These are phyloP conservation scores for Caretta caretta DNA, from an alignment of 2,113 vertebrate genomes.

Conservation along the genomic window DNA sequence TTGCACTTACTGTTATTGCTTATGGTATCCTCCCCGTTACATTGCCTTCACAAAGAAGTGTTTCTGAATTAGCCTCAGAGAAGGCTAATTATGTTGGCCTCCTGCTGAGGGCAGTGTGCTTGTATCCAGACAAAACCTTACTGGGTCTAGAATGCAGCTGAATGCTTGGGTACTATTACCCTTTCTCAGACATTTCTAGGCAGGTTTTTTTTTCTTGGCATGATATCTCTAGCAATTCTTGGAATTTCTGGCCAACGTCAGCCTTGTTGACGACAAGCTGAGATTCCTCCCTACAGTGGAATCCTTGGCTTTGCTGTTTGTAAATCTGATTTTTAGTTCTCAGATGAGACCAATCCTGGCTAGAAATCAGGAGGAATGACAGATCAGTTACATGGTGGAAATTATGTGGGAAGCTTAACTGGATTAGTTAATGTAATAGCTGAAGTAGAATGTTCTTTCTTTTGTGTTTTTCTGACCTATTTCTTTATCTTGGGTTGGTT, in stretches of 20 bases:
- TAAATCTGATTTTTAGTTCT: neutral
- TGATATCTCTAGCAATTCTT: neutral
- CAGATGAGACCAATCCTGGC: neutral
- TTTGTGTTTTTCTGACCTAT: conserved; percentile 45
- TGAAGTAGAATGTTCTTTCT: conserved; percentile 21
- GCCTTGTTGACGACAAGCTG: neutral
- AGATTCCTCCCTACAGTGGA: neutral
- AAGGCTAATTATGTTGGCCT: neutral
- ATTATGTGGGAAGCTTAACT: conserved; percentile 46
- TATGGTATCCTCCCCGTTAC: neutral
- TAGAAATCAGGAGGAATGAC: conserved; percentile 31
- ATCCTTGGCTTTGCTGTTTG: neutral
- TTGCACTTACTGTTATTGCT: neutral
- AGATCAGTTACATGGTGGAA: conserved; percentile 12
- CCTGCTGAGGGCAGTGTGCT: neutral
- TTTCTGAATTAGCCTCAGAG: neutral
- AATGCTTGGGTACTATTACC: neutral
- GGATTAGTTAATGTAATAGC: conserved; percentile 33
- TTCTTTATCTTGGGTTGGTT: neutral
- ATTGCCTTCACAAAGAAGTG: neutral
- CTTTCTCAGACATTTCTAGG: neutral
- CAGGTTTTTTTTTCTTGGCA: neutral
- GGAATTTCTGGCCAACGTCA: neutral
- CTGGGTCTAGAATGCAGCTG: neutral
- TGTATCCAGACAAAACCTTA: neutral